Evolutionary conservation across 2,888 invertebrate genomes (phyloP), one percentile per base, ranked within the genome.

Genomic region (Thera obeliscata): DNA sequence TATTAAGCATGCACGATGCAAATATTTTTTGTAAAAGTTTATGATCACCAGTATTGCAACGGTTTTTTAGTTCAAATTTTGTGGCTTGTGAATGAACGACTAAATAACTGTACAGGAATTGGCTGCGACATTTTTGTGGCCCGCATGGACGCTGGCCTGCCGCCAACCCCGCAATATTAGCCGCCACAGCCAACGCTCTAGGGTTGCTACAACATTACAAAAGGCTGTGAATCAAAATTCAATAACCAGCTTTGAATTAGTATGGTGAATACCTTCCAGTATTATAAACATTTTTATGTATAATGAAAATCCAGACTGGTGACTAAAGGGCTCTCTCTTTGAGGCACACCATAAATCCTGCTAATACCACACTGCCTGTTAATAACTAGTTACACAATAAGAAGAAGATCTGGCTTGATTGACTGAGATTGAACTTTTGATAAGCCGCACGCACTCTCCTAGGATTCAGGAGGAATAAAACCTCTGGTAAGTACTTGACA

Each of bases 101-200:
- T 56, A 56, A 62, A 49, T 56, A 58, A 43, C 55, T 52, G 38
- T 41, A 46, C 33, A 56, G 41, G 49, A 58, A 58, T 64, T 64
- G 64, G 38, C 59, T 60, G 60, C 22, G 59, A 59, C 64, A 60
- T 56, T 65, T 64, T 65, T 65, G 59, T 59, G 9, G 41, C 48
- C n/a, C 46, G 36, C 12, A 55, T 49, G 43, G 56, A 63, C 35
- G 6, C 56, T 67, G 67, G 66, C 62, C 4, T 38, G 52, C 60
- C 4, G 65, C 69, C 61, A 69, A 52, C 12, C 62, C 50, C 49
- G 55, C n/a, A 33, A 64, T 57, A 66, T 61, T 65, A 65, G 57
- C 60, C 43, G 11, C 43, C 43, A 62, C 36, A 52, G 41, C 22
- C 54, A 12, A 67, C 8, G 36, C 41, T 56, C 22, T 55, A 58